Evolutionary conservation across 2,797 vertebrate genomes (phyloP), one percentile per base, ranked within the genome.

Genomic region (Eospalax fontanierii): DNA sequence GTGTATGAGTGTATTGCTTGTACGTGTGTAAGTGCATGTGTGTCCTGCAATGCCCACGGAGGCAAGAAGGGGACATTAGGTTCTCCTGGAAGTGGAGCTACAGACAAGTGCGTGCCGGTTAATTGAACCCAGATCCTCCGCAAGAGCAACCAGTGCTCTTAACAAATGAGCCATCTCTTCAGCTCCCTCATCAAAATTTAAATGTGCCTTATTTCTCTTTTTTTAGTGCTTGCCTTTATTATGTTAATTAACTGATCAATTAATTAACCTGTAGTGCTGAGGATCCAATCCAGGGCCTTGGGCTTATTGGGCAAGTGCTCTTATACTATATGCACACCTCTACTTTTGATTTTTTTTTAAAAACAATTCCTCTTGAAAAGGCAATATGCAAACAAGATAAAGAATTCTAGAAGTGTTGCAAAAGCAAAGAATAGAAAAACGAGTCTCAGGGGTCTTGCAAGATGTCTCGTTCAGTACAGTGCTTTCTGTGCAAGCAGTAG

Each of bases 341-440:
- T 75, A 61, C 63, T 21, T 57, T 89, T 84, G 74, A 94, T 21
- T 76, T 46, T n/a, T n/a, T n/a, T n/a, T n/a, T n/a, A n/a, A n/a
- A n/a, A 84, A 57, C 10, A 65, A 54, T 87, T 85, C 63, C 26
- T 93, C 95, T 87, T 78, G 28, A 80, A n/a, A 76, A 80, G 50
- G 35, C 71, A 76, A 65, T 65, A 19, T 28, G 87, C 71, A 43
- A 86, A 71, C n/a, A 50, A 89, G 61, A 40, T 35, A 70, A 0
- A 63, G 30, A 81, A 86, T 91, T 80, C 66, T 91, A 80, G 70
- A 82, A 21, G 5, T 73, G n/a, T 66, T 35, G 33, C 76, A 78
- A 70, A 15, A 82, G 4, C n/a, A 90, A 46, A 85, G 88, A 80
- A 84, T 74, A 11, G 16, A 76, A 46, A 94, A 66, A 28, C 15